Percentiles rank a stretch among this genome's conserved stretches.
These are phyloP conservation scores for Ctenopoma kingsleyae DNA, from an alignment of 2,797 vertebrate genomes.

Conservation along the genomic window DNA sequence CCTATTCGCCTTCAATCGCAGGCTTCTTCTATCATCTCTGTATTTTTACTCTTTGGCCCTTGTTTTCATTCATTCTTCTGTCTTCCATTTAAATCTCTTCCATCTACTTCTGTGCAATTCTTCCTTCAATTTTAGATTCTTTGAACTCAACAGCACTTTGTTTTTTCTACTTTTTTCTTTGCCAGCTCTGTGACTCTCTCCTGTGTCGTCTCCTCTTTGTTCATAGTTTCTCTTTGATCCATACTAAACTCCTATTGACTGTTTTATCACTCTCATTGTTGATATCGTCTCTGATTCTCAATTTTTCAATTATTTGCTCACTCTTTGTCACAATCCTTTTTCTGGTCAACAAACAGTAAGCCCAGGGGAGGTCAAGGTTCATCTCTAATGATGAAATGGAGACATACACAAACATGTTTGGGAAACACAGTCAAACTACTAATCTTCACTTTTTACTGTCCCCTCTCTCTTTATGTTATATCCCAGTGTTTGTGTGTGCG, in stretches of 20 bases:
- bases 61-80: slow-evolving; percentile 21
- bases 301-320: slow-evolving; percentile 17
- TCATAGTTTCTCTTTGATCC: slow-evolving; percentile 50
- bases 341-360: slow-evolving; percentile 12
- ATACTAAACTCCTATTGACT: slow-evolving; percentile 25
- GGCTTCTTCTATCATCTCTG: slow-evolving; percentile 1
- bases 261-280: slow-evolving; percentile 25
- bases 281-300: slow-evolving; percentile 25
- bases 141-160: slow-evolving; percentile 20
- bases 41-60: background rate
- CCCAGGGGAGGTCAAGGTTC: slow-evolving; percentile 18
- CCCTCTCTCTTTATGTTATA: slow-evolving; percentile 12
- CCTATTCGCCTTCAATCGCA: background rate
- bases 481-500: slow-evolving; percentile 46
- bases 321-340: background rate
- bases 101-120: slow-evolving; percentile 10
- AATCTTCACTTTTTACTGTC: slow-evolving; percentile 46
- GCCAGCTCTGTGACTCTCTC: slow-evolving; percentile 22
- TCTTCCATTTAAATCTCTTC: background rate
- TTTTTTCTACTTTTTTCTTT: slow-evolving; percentile 8
- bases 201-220: slow-evolving; percentile 25
- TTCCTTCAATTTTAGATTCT: slow-evolving; percentile 13
- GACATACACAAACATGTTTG: slow-evolving; percentile 43
- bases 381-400: slow-evolving; percentile 46
- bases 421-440: slow-evolving; percentile 40